Evolutionary conservation across 2,797 vertebrate species (phyloP).

Genomic region (Microcaecilia unicolor): DNA sequence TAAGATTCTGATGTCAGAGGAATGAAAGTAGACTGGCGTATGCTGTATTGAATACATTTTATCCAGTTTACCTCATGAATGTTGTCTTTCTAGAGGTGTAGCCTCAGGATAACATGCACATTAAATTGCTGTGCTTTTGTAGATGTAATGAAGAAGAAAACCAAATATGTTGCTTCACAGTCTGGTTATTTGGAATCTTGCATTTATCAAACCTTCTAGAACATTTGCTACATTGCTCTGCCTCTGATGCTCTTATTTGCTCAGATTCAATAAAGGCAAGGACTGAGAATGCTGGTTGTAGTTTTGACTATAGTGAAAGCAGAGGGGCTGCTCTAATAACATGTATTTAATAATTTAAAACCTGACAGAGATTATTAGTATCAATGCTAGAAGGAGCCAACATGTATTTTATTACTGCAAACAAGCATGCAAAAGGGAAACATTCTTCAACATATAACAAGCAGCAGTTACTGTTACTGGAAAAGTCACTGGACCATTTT

Average conservation of each 20-base stretch:
- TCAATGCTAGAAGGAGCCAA: background rate
- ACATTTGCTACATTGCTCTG: background rate
- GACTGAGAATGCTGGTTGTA: fast-evolving
- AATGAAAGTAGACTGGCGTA: no score
- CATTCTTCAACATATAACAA: background rate
- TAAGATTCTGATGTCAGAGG: no score
- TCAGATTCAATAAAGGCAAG: background rate
- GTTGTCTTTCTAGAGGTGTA: fast-evolving
- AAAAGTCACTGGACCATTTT: background rate
- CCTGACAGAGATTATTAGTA: fast-evolving
- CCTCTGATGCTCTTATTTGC: background rate
- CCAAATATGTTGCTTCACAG: background rate
- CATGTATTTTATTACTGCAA: fast-evolving
- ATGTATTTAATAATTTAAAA: background rate
- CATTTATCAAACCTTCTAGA: background rate
- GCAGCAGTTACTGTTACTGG: background rate
- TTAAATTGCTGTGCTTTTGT: background rate
- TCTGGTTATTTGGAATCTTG: background rate
- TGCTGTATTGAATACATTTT: no score
- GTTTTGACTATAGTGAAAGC: fast-evolving
- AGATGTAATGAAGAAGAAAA: background rate
- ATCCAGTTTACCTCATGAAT: no score
- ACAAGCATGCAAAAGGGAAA: background rate
- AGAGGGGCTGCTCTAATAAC: fast-evolving
- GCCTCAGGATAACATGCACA: fast-evolving